phyloP scores from a whole-genome alignment of 2,113 vertebrate genomes.

The Regulus satrapa region DNA sequence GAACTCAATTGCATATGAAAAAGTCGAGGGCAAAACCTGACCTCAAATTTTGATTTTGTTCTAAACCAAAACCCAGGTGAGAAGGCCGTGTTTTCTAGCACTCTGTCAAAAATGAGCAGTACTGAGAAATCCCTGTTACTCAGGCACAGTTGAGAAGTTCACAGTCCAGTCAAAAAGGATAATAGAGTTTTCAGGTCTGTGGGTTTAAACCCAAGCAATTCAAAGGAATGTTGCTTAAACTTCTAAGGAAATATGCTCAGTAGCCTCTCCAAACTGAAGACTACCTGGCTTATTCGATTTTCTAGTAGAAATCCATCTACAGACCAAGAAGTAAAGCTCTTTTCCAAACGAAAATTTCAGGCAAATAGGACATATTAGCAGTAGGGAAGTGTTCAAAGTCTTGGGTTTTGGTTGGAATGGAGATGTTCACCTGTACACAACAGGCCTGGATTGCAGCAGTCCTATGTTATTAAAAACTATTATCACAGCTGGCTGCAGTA shows the following conservation, averaged over 20 bases:
- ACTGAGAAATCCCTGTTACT: not conserved
- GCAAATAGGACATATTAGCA: not conserved
- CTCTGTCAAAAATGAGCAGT: not conserved
- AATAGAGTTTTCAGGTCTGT: not conserved
- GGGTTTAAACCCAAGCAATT: not conserved
- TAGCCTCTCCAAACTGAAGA: not conserved
- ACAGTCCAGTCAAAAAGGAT: not conserved
- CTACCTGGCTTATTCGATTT: not conserved
- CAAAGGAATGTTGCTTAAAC: not conserved
- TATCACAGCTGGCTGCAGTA: not conserved
- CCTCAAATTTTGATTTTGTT: not conserved
- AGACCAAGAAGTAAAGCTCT: not conserved
- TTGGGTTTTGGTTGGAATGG: not conserved
- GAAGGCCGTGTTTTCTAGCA: not conserved
- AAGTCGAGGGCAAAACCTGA: not conserved
- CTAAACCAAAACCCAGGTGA: not conserved
- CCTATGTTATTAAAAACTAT: not conserved
- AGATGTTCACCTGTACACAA: not conserved
- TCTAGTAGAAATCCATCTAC: not conserved
- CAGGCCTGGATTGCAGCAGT: not conserved
- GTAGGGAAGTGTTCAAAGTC: not conserved
- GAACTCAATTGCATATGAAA: not conserved
- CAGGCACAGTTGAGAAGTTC: not conserved
- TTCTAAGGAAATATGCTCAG: not conserved
- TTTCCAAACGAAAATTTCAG: not conserved